phyloP scores from a whole-genome alignment of 2,888 invertebrate genomes.

The Diaperis boleti region DNA sequence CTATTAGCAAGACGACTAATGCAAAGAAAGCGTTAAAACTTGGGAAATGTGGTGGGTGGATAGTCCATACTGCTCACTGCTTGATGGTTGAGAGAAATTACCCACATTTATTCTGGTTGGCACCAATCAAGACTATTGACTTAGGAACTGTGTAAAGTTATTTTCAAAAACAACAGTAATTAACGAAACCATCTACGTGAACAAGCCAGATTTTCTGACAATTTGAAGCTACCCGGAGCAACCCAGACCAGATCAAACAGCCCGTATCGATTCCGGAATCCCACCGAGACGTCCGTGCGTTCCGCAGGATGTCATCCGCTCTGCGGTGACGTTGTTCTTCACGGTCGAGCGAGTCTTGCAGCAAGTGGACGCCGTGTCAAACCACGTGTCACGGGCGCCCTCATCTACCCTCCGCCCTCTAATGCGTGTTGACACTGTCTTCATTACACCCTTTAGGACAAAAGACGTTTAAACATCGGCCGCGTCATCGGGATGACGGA shows the following conservation, averaged over 20 bases:
- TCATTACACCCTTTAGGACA: constrained; percentile 5
- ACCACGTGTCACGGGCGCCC: constrained; percentile 59
- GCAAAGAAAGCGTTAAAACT: too few relatives aligned
- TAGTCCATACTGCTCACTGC: too few relatives aligned
- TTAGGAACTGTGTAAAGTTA: too few relatives aligned
- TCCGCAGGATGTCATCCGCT: constrained; percentile 55
- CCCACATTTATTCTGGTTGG: too few relatives aligned
- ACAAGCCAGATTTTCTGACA: too few relatives aligned
- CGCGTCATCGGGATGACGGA: not conserved
- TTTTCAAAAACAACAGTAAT: too few relatives aligned
- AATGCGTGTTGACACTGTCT: constrained; percentile 17
- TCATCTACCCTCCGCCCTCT: constrained; percentile 43
- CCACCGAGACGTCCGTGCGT: constrained; percentile 22
- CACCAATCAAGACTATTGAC: too few relatives aligned
- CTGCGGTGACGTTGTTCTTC: constrained; percentile 57
- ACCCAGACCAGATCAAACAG: not conserved
- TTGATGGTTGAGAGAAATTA: too few relatives aligned
- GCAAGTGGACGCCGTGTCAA: constrained; percentile 60
- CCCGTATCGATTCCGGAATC: constrained; percentile 53
- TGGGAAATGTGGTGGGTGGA: too few relatives aligned
- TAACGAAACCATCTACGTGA: too few relatives aligned
- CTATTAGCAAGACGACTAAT: too few relatives aligned
- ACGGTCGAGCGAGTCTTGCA: constrained; percentile 56
- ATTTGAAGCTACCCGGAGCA: too few relatives aligned
- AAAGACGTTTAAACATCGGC: constrained; percentile 8